Base-by-base conservation (phyloP, 2,888 invertebrate species). In the Nephrotoma appendiculata region DNA sequence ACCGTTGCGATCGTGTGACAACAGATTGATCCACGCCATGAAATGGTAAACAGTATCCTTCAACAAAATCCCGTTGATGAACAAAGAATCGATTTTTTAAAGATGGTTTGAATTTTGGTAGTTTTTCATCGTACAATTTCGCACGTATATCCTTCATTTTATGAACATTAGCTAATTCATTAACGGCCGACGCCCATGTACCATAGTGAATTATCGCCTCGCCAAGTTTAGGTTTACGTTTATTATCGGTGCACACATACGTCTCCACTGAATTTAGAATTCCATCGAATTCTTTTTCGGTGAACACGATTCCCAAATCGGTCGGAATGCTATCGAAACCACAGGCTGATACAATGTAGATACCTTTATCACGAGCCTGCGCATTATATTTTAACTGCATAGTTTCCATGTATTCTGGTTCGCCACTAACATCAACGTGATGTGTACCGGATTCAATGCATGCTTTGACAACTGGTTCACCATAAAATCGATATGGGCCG, bases 401-500 rank as follows among this genome's bases (percentile, higher is more conserved):
- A 44, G 91, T 92, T 91, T 98, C 98, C 91, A 98, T 94, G 90
- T 94, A 98, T 95, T 96, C 92, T 0, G 98, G 96, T 90, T 99
- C 99, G 6, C 98, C 99, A 89, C 95, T 96, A 52, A 99, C 95
- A 91, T 99, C 99, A 7, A 99, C 95, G 90, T 98, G 96, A 92
- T 97, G 95, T 0, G 98, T 94, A 87, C 94, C 94, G 85, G 94
- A 93, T 87, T 95, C 95, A 41, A 98, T 93, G 88, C 98, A 98
- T 0, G 98, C 98, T 89, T 95, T 95, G 0, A 99, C 95, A 6
- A 99, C 97, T 3, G 95, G 94, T 90, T 98, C 98, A 0, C 99
- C 99, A 91, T 94, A 96, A 90, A 97, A 95, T 15, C 95, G 92
- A 91, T 95, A 97, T 0, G 99, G 99, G 0, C 99, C 99, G 89